These are phyloP conservation scores for Turnix velox DNA, from an alignment of 2,113 vertebrate species.

Conservation along the genomic window DNA sequence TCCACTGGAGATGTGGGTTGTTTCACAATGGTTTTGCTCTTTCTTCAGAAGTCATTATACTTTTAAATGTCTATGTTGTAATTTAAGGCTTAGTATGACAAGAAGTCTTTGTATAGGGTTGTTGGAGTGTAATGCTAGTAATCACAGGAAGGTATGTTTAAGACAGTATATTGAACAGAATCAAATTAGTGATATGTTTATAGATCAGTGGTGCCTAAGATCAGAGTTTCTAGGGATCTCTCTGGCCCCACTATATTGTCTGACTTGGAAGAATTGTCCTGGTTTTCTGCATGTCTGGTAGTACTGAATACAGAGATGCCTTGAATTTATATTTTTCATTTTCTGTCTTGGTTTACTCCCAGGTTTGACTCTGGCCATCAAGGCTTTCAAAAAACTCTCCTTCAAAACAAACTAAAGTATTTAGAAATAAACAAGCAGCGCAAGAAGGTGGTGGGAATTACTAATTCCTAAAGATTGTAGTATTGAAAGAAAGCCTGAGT, in stretches of 20 bases:
- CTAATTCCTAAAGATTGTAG: neutral
- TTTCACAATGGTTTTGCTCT: neutral
- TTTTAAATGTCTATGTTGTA: neutral
- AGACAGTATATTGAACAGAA: neutral
- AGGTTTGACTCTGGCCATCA: neutral
- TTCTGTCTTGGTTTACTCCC: neutral
- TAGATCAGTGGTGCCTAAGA: neutral
- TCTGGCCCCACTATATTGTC: neutral
- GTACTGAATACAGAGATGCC: neutral
- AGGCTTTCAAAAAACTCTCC: neutral
- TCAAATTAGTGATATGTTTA: neutral
- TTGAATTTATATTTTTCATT: neutral
- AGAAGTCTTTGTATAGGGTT: neutral
- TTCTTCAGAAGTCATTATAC: neutral
- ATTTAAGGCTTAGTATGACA: neutral
- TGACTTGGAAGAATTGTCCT: neutral
- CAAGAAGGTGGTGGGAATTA: neutral
- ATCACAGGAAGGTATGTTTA: neutral
- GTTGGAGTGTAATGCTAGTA: neutral
- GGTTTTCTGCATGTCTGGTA: neutral
- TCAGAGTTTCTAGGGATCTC: neutral
- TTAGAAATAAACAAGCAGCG: neutral
- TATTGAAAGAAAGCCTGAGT: neutral
- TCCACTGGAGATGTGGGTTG: neutral
- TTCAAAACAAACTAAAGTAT: neutral